phyloP scores from a whole-genome alignment of 1,140 invertebrate species.

The Aphis gossypii region DNA sequence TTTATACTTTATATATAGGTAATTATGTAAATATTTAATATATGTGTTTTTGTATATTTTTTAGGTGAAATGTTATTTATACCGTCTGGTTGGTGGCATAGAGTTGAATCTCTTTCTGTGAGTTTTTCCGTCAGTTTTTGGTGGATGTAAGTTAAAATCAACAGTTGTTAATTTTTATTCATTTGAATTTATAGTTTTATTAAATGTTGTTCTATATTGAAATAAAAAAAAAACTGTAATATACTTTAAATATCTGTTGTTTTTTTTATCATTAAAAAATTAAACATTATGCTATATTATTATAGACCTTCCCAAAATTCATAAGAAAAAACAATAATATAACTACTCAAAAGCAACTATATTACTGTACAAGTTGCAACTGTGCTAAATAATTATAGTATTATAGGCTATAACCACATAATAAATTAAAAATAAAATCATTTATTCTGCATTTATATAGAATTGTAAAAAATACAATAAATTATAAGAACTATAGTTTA shows the following conservation, averaged over 20 bases:
- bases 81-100: slow-evolving; percentile 94
- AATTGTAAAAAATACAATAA: background rate
- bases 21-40: background rate
- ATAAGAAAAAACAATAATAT: background rate
- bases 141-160: slow-evolving; percentile 74
- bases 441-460: background rate
- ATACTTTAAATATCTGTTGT: background rate
- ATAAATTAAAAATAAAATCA: no score
- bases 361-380: background rate
- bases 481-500: background rate
- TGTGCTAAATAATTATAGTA: background rate
- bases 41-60: slow-evolving; percentile 51
- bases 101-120: slow-evolving; percentile 80
- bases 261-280: background rate
- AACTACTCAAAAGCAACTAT: background rate
- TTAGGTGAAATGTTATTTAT: slow-evolving; percentile 88
- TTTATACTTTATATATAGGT: no score
- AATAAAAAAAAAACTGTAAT: background rate
- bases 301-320: no score
- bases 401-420: background rate
- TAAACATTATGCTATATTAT: no score
- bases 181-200: background rate
- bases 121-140: slow-evolving; percentile 93
- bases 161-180: background rate
- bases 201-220: background rate